phyloP scores from a whole-genome alignment of 2,797 vertebrate genomes.

The Trachurus trachurus region DNA sequence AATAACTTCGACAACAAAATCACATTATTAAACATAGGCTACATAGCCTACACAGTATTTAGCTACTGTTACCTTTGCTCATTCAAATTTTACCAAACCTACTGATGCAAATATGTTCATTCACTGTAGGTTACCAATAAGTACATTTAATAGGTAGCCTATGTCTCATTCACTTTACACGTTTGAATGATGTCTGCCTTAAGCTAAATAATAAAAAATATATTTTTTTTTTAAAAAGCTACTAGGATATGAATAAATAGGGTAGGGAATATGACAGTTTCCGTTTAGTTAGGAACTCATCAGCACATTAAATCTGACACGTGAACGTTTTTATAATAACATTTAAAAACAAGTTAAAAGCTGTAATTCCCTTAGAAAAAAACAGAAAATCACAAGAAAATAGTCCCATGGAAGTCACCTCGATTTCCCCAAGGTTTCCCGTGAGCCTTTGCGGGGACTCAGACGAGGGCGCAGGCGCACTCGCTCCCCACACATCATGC shows the following conservation, averaged over 20 bases:
- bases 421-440: conserved; percentile 57
- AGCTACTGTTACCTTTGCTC: not conserved
- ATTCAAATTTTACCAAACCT: not conserved
- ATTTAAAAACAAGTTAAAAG: not conserved
- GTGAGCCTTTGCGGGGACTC: conserved; percentile 58
- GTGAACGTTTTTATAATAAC: not conserved
- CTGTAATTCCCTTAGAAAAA: not conserved
- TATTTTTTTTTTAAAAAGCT: too few species aligned
- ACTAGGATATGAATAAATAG: too few species aligned
- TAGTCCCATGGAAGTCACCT: conserved; percentile 13
- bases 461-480: conserved; percentile 65
- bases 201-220: not conserved
- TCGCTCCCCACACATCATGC: not conserved
- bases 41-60: too few species aligned
- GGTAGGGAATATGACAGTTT: not conserved
- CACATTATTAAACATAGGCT: too few species aligned
- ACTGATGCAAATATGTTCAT: not conserved
- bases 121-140: not conserved
- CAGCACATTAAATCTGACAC: conserved; percentile 1
- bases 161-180: conserved; percentile 12
- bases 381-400: conserved; percentile 5
- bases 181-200: not conserved
- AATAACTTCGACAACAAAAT: not conserved
- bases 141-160: not conserved
- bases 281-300: not conserved